phyloP scores from a whole-genome alignment of 2,113 vertebrate species.

The Condylura cristata region DNA sequence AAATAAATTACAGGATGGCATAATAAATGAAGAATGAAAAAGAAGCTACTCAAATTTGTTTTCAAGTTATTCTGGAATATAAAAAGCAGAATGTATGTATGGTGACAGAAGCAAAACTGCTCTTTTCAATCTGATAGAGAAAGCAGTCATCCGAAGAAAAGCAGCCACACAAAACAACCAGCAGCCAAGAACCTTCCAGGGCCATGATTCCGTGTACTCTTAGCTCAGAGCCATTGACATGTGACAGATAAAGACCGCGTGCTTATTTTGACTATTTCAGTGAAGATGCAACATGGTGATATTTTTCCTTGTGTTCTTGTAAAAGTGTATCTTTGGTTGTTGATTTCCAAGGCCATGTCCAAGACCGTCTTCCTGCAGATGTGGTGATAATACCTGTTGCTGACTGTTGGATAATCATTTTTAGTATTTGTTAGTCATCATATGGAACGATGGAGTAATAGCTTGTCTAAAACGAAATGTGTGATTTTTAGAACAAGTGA shows the following conservation, averaged over 20 bases:
- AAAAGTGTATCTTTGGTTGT: not conserved
- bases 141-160: constrained; percentile 38
- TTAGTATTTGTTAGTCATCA: not conserved
- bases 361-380: not conserved
- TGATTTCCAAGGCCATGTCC: not conserved
- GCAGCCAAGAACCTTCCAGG: not conserved
- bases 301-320: not conserved
- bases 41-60: not conserved
- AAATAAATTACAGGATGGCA: not conserved
- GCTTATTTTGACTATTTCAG: not conserved
- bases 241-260: not conserved
- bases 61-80: not conserved
- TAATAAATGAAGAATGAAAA: constrained; percentile 48
- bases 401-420: not conserved
- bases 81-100: not conserved
- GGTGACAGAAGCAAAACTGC: not conserved
- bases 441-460: not conserved
- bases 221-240: not conserved
- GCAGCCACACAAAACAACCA: constrained; percentile 3
- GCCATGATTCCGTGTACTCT: not conserved
- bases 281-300: not conserved
- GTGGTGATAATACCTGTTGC: constrained; percentile 28
- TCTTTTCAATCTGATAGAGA: constrained; percentile 45
- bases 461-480: constrained; percentile 12
- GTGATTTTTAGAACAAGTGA: not conserved